These are phyloP conservation scores for Ciconia maguari DNA, from an alignment of 2,113 vertebrate species.

Conservation along the genomic window DNA sequence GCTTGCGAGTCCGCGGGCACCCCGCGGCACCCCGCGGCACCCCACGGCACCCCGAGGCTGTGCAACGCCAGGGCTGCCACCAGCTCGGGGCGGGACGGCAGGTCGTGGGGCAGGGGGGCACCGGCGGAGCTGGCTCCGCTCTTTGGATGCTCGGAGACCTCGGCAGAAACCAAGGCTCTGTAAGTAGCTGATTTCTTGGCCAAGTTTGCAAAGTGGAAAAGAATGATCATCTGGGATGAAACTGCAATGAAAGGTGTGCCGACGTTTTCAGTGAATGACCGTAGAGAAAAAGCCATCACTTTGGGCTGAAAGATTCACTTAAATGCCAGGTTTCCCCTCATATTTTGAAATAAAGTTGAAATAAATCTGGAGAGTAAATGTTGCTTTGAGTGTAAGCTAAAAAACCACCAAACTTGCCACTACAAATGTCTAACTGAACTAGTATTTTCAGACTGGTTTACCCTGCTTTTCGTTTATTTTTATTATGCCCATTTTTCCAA, in stretches of 20 bases:
- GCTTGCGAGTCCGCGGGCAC: neutral
- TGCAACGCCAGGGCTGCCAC: rapidly evolving
- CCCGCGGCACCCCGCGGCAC: rapidly evolving
- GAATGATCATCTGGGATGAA: neutral
- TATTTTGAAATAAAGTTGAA: neutral
- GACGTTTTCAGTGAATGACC: neutral
- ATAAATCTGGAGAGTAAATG: neutral
- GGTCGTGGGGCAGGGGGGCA: neutral
- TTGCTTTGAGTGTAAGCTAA: neutral
- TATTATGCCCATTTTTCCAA: neutral
- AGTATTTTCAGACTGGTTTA: neutral
- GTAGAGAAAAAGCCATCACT: neutral
- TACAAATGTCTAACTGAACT: neutral
- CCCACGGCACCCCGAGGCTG: rapidly evolving
- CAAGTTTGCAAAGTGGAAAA: neutral
- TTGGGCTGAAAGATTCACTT: neutral
- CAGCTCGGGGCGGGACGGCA: neutral
- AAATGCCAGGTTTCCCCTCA: neutral
- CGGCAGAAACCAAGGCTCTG: neutral
- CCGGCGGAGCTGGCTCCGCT: neutral
- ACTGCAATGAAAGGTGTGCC: neutral
- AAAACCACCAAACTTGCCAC: neutral
- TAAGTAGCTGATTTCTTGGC: neutral
- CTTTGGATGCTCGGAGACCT: neutral
- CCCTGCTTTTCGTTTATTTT: neutral